Conservation (phyloP, 2,888 invertebrate genomes). For the Pemphredon lugubris region DNA sequence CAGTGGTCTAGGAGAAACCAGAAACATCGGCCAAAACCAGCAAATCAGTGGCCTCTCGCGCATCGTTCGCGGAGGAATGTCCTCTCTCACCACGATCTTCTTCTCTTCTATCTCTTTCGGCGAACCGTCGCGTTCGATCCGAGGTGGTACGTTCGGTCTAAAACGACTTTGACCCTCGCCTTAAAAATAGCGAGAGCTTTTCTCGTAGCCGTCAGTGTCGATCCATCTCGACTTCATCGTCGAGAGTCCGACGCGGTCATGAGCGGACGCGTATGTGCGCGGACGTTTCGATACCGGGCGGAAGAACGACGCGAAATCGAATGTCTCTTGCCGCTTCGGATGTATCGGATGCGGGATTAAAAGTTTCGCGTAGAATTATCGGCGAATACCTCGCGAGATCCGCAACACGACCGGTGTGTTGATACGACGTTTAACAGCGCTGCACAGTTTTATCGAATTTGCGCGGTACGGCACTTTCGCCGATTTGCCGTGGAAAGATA, state of each 20-base stretch:
- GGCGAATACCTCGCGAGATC: too few relatives aligned
- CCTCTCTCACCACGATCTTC: constrained; percentile 9
- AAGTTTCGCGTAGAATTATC: too few relatives aligned
- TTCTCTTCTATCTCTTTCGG: not conserved
- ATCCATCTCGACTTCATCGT: constrained; percentile 25
- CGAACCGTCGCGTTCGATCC: constrained; percentile 14
- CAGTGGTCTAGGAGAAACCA: constrained; percentile 48
- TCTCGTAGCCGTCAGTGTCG: constrained; percentile 40
- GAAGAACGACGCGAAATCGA: too few relatives aligned
- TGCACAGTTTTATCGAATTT: too few relatives aligned
- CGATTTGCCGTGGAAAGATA: too few relatives aligned
- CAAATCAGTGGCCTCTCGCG: constrained; percentile 60
- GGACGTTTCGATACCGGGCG: not conserved
- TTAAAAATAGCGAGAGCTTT: constrained; percentile 37
- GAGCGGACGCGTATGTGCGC: not conserved
- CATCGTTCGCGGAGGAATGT: constrained; percentile 38
- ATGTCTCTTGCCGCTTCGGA: too few relatives aligned
- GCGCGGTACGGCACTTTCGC: too few relatives aligned
- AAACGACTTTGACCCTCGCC: constrained; percentile 39
- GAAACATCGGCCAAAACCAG: constrained; percentile 48
- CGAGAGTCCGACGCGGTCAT: not conserved
- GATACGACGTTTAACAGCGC: too few relatives aligned
- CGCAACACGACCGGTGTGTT: too few relatives aligned
- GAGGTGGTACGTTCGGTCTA: not conserved
- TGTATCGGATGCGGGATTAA: too few relatives aligned